Evolutionary conservation across 2,888 invertebrate species (phyloP), one percentile per base, ranked within the genome.

Genomic region (Antheraea assamensis): DNA sequence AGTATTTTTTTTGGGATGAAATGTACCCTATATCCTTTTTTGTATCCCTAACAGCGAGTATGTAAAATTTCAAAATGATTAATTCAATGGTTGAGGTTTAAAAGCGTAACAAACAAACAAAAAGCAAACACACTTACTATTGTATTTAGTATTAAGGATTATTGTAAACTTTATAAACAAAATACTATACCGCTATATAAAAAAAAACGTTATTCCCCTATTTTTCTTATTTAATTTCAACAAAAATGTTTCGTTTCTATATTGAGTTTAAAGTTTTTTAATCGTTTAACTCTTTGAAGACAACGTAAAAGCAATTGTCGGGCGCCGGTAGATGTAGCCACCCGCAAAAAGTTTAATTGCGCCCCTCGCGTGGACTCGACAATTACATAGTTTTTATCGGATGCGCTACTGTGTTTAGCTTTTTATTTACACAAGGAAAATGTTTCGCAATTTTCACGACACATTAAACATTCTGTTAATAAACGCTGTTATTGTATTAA

Each of bases 331-430:
- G 71, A 68, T n/a, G 52, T 35, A 15, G 31, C 74, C 76, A 15
- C 49, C 74, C 76, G 78, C 85, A 90, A 90, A 87, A 89, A 90
- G 84, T 88, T 87, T 89, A 90, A 91, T 90, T 90, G 87, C 81
- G 82, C 76, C 76, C 76, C 78, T 77, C 76, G 79, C 80, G 82
- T 81, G 80, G 80, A 84, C 78, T 79, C 80, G 77, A 87, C 85
- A 88, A 88, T 89, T 88, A 87, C 86, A 85, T 77, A 77, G 79
- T 85, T 85, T 86, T 88, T 87, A 82, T 76, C 8, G n/a, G 21
- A 35, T 42, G 55, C 17, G 15, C n/a, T 30, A 2, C 52, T 24
- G 58, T 49, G 42, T 71, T 71, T 73, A 42, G 42, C 61, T 52
- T 30, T 42, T 52, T 24, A 49, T 68, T 74, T 61, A 58, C 35